Conservation (phyloP, 2,888 invertebrate genomes). For the Bibio marci region DNA sequence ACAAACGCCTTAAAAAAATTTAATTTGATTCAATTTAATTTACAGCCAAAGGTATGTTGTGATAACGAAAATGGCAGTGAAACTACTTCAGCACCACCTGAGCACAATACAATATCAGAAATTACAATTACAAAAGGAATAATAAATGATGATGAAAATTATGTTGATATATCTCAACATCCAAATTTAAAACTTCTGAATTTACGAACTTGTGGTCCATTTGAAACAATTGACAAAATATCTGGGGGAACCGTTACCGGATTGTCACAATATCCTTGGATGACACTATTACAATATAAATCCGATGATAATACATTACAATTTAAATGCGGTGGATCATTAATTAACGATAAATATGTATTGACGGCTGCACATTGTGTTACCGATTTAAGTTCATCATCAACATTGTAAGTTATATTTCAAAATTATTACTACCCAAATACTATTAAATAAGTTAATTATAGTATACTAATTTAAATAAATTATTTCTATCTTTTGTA, state of each 20-base stretch:
- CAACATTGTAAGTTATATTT: neutral
- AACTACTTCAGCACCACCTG: too few relatives aligned
- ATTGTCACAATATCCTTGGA: conserved; percentile 55
- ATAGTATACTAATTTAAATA: too few relatives aligned
- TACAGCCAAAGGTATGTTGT: too few relatives aligned
- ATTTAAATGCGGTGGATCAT: conserved; percentile 26
- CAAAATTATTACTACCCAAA: too few relatives aligned
- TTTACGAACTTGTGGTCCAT: conserved; percentile 34
- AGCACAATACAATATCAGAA: too few relatives aligned
- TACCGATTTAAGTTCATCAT: neutral
- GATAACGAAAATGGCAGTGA: too few relatives aligned
- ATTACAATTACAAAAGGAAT: too few relatives aligned
- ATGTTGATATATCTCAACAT: conserved; percentile 6
- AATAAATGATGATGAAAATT: too few relatives aligned
- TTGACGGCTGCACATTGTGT: conserved; percentile 24
- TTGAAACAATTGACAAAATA: conserved; percentile 34
- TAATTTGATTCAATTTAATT: too few relatives aligned
- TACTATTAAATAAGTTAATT: too few relatives aligned
- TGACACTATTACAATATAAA: conserved; percentile 50
- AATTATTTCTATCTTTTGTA: too few relatives aligned
- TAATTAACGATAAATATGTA: conserved; percentile 19
- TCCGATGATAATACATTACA: conserved; percentile 13
- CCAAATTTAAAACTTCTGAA: conserved; percentile 5
- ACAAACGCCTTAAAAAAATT: too few relatives aligned
- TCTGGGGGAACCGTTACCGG: conserved; percentile 41